phyloP scores from a whole-genome alignment of 92 coral and sea anemone genomes.

The Bergia sp. region DNA sequence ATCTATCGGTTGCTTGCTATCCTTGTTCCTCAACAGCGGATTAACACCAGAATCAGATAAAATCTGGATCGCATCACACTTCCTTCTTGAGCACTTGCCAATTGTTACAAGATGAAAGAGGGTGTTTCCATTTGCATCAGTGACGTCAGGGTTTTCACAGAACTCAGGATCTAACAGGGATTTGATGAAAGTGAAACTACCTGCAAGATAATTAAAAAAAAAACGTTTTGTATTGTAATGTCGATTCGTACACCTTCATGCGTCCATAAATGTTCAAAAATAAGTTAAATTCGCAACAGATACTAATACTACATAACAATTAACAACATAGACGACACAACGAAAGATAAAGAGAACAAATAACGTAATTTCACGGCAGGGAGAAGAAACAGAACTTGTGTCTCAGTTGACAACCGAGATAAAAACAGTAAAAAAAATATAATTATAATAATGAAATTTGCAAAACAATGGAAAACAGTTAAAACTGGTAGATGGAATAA shows the following conservation, averaged over 20 bases:
- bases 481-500: too few species aligned
- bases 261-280: too few species aligned
- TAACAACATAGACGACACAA: too few species aligned
- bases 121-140: constrained; percentile 58
- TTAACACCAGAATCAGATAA: constrained; percentile 57
- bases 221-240: not conserved
- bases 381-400: too few species aligned
- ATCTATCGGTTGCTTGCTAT: constrained; percentile 57
- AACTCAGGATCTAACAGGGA: constrained; percentile 56
- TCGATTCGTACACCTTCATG: not conserved
- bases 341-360: too few species aligned
- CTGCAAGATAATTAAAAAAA: constrained; percentile 18
- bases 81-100: constrained; percentile 51
- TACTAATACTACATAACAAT: too few species aligned
- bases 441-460: too few species aligned
- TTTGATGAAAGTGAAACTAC: constrained; percentile 48
- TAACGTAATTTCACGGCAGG: too few species aligned
- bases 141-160: constrained; percentile 52
- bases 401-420: too few species aligned
- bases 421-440: too few species aligned
- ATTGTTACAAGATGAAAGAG: constrained; percentile 58
- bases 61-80: constrained; percentile 50
- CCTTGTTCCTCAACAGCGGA: constrained; percentile 56
- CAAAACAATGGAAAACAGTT: too few species aligned
- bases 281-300: too few species aligned